Percentiles rank a stretch among this genome's conserved stretches.
Evolutionary conservation across 2,888 invertebrate species (phyloP).

Genomic region (Drosophila cognata): DNA sequence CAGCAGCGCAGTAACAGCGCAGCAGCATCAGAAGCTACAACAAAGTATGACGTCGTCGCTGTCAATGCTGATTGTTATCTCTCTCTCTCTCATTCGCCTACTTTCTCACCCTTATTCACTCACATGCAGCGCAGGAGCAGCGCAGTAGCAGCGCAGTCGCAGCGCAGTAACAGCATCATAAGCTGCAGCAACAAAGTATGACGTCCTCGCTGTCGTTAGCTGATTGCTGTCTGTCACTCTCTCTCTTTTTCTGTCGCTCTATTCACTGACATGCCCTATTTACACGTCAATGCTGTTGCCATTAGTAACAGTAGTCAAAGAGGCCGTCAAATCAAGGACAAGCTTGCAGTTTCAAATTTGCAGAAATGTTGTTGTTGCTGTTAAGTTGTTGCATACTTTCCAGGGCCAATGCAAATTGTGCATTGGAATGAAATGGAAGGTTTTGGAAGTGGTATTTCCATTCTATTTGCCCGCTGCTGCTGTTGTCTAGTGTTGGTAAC

Average conservation of each 20-base stretch:
- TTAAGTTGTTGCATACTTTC: slow-evolving; percentile 59
- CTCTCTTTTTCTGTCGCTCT: background rate
- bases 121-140: slow-evolving; percentile 26
- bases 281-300: slow-evolving; percentile 9
- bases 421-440: slow-evolving; percentile 15
- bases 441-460: slow-evolving; percentile 3
- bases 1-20: slow-evolving; percentile 24
- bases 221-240: slow-evolving; percentile 16
- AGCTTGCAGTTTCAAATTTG: slow-evolving; percentile 20
- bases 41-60: slow-evolving; percentile 40
- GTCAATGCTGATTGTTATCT: slow-evolving; percentile 17
- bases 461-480: slow-evolving; percentile 1
- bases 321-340: slow-evolving; percentile 49
- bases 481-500: slow-evolving; percentile 6
- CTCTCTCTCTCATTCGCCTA: background rate
- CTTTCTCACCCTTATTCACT: background rate
- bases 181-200: slow-evolving; percentile 24
- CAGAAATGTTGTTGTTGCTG: slow-evolving; percentile 1
- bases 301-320: slow-evolving; percentile 13
- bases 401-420: slow-evolving; percentile 21
- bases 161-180: slow-evolving; percentile 18
- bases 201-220: slow-evolving; percentile 35
- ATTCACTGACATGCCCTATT: slow-evolving; percentile 10
- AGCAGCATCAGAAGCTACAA: slow-evolving; percentile 16
- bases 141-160: slow-evolving; percentile 23